phyloP scores from a whole-genome alignment of 2,888 invertebrate species.

The Drosophila affinis region DNA sequence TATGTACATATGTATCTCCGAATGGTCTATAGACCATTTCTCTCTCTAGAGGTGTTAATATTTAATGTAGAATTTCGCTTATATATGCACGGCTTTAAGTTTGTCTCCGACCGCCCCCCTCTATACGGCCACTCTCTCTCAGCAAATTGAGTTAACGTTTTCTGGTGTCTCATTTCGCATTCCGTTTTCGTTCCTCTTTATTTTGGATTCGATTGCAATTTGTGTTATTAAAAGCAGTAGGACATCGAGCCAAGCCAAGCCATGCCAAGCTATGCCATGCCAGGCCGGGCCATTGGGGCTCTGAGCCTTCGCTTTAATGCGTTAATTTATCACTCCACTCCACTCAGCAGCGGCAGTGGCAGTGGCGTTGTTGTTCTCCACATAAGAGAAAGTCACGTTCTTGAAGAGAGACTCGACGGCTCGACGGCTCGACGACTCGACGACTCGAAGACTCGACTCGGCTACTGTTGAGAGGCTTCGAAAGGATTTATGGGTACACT shows the following conservation, averaged over 20 bases:
- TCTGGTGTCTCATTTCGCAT: constrained; percentile 57
- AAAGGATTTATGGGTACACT: constrained; percentile 48
- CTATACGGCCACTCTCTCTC: background rate
- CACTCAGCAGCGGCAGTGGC: constrained; percentile 9
- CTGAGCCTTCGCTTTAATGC: constrained; percentile 57
- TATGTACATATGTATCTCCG: too few species aligned
- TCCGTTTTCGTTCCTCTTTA: constrained; percentile 51
- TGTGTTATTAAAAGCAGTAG: constrained; percentile 71
- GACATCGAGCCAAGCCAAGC: constrained; percentile 37
- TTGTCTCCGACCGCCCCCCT: background rate
- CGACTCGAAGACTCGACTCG: background rate
- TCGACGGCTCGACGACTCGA: background rate
- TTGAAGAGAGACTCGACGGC: constrained; percentile 11
- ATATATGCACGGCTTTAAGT: constrained; percentile 33
- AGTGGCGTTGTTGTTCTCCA: constrained; percentile 3
- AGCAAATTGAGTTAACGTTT: constrained; percentile 56
- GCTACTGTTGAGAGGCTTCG: constrained; percentile 36
- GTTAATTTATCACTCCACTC: constrained; percentile 66
- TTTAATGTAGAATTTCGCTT: constrained; percentile 15
- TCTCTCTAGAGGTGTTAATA: constrained; percentile 17
- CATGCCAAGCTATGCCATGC: background rate
- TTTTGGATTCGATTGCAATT: constrained; percentile 72
- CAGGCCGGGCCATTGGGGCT: background rate
- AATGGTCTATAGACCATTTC: background rate
- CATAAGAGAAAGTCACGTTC: constrained; percentile 36